These are phyloP conservation scores for Strigops habroptila DNA, from an alignment of 2,113 vertebrate species.

Conservation along the genomic window DNA sequence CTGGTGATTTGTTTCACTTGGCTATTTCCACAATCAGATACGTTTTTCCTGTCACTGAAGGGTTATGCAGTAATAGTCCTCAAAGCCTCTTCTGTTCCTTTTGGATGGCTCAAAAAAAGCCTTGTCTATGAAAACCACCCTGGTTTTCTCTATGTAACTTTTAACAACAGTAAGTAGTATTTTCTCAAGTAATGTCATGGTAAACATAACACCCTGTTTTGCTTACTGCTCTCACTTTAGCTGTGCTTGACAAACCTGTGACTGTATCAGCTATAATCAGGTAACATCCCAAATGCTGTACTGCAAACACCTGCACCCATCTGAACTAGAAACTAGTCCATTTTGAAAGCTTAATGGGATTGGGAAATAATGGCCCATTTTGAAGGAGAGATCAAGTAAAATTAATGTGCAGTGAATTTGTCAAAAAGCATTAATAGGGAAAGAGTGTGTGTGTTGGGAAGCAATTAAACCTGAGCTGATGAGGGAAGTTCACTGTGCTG, in stretches of 20 bases:
- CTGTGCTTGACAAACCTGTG: not conserved
- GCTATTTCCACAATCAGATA: not conserved
- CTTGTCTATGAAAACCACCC: not conserved
- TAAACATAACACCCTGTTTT: not conserved
- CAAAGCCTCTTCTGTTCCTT: not conserved
- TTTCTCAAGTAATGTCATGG: not conserved
- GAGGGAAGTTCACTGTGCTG: not conserved
- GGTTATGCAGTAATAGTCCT: not conserved
- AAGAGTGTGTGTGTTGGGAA: not conserved
- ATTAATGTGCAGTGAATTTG: constrained; percentile 37
- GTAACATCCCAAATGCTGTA: not conserved
- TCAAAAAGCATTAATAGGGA: constrained; percentile 21
- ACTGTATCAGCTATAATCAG: not conserved
- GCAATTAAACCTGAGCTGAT: constrained; percentile 22
- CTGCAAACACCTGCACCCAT: not conserved
- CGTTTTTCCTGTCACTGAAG: not conserved
- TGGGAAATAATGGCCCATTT: not conserved
- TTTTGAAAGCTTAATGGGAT: not conserved
- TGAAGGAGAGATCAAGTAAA: not conserved
- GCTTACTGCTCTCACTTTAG: not conserved
- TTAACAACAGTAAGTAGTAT: not conserved
- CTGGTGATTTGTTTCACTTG: not conserved
- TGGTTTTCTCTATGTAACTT: not conserved
- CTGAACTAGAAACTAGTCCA: not conserved
- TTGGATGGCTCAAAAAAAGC: not conserved